phyloP scores from a whole-genome alignment of 2,113 vertebrate species.

The Tauraco erythrolophus region DNA sequence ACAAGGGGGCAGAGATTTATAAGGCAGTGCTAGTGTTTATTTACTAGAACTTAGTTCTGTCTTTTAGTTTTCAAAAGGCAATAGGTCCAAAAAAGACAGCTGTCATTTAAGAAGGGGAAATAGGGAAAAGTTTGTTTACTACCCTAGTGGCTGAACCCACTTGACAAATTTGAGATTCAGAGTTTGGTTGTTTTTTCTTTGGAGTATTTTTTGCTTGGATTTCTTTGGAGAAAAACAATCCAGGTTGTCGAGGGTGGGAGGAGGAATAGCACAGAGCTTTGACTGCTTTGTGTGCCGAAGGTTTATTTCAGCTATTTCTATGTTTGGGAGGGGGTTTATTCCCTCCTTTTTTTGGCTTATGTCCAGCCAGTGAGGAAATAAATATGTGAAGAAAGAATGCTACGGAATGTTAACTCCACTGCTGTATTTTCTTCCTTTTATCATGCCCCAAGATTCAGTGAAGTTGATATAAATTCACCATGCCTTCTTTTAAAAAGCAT shows the following conservation, averaged over 20 bases:
- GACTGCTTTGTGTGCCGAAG: not conserved
- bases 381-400: conserved; percentile 78
- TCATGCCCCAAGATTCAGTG: conserved; percentile 77
- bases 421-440: conserved; percentile 76
- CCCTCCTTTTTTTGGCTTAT: not conserved
- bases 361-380: conserved; percentile 76
- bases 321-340: not conserved
- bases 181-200: not conserved
- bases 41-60: not conserved
- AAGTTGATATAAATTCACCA: conserved; percentile 82
- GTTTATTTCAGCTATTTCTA: not conserved
- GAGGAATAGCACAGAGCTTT: not conserved
- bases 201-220: not conserved
- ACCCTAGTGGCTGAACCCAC: not conserved
- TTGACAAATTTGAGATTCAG: conserved; percentile 11
- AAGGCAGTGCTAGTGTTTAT: not conserved
- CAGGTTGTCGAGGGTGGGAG: not conserved
- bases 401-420: conserved; percentile 78
- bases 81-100: not conserved
- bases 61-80: not conserved
- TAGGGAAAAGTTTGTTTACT: not conserved
- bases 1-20: not conserved
- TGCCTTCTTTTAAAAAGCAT: conserved; percentile 76
- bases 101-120: not conserved
- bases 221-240: conserved; percentile 23